Percentiles rank a stretch among this genome's conserved stretches.
phyloP scores from a whole-genome alignment of 2,888 invertebrate species.

The Nephrotoma flavescens region DNA sequence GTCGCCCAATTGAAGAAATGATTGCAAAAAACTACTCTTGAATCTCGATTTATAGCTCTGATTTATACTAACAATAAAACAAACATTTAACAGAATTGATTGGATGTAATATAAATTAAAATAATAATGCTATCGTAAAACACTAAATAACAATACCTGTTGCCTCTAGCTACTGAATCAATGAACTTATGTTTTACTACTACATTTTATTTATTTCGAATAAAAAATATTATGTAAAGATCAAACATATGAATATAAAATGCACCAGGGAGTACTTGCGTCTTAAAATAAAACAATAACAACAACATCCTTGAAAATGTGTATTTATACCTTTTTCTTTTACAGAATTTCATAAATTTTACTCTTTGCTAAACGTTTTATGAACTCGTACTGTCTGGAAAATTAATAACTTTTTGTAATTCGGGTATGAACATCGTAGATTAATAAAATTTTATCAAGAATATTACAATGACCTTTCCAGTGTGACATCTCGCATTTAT shows the following conservation, averaged over 20 bases:
- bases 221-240: background rate
- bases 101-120: no score
- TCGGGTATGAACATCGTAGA: background rate
- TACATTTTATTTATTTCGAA: background rate
- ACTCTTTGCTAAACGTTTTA: background rate
- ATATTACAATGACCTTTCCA: background rate
- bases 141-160: no score
- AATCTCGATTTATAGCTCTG: no score
- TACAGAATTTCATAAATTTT: background rate
- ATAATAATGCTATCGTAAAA: no score
- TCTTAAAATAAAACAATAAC: background rate
- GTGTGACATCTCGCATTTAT: background rate
- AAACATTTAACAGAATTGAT: no score
- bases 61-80: no score
- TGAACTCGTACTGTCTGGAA: background rate
- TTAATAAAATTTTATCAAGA: background rate
- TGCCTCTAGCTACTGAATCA: background rate
- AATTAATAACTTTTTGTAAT: background rate
- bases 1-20: no score
- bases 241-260: background rate
- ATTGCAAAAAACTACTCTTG: no score
- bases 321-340: background rate
- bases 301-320: background rate
- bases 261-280: background rate
- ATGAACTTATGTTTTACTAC: background rate